Evolutionary conservation across 1,140 invertebrate genomes (phyloP).

Genomic region (Cotesia glomerata): DNA sequence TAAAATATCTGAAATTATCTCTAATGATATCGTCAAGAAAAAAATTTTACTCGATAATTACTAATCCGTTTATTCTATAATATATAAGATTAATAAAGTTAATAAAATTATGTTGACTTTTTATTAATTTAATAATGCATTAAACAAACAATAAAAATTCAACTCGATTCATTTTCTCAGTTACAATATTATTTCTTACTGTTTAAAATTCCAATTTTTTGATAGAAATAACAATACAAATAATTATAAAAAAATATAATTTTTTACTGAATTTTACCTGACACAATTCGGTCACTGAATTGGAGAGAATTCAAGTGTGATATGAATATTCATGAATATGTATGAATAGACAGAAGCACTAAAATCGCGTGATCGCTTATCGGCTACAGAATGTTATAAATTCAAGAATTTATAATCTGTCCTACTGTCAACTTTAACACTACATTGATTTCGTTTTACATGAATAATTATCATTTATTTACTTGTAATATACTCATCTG

Average conservation of each 20-base stretch:
- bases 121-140: too few species aligned
- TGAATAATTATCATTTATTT: conserved; percentile 10
- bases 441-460: not conserved
- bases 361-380: conserved; percentile 21
- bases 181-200: too few species aligned
- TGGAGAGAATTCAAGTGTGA: conserved; percentile 14
- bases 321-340: conserved; percentile 18
- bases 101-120: too few species aligned
- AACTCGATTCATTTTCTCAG: too few species aligned
- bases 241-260: not conserved
- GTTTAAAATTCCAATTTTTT: not conserved
- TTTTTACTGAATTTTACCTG: not conserved
- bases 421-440: conserved; percentile 1
- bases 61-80: too few species aligned
- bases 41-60: too few species aligned
- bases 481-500: not conserved
- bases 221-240: not conserved
- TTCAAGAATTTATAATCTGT: conserved; percentile 23
- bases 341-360: conserved; percentile 4
- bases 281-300: conserved; percentile 7
- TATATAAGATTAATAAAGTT: too few species aligned
- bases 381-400: conserved; percentile 5
- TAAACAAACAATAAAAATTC: too few species aligned
- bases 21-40: too few species aligned
- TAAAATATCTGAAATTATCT: too few species aligned